Evolutionary conservation across 2,113 vertebrate species (phyloP).

Genomic region (Saguinus imperator): DNA sequence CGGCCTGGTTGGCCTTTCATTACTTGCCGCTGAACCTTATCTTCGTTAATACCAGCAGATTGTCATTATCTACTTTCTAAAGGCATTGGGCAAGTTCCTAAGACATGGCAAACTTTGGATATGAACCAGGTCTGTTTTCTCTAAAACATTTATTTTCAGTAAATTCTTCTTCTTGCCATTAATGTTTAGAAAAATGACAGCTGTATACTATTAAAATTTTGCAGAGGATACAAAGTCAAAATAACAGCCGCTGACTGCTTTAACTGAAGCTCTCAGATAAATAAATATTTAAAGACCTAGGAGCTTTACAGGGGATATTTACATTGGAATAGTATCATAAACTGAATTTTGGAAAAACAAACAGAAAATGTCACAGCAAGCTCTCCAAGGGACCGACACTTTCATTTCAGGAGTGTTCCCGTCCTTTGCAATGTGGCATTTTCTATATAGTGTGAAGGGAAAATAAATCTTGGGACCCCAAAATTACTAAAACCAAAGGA

Average conservation of each 20-base stretch:
- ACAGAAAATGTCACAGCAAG: not conserved
- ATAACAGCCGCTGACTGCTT: not conserved
- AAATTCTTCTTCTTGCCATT: not conserved
- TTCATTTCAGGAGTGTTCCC: not conserved
- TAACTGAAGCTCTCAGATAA: not conserved
- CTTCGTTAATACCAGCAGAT: not conserved
- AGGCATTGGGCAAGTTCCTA: not conserved
- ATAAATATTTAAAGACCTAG: slow-evolving; percentile 1
- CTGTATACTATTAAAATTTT: not conserved
- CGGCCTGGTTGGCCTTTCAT: too few species aligned
- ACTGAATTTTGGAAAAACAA: not conserved
- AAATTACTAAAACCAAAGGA: too few species aligned
- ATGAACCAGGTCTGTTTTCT: not conserved
- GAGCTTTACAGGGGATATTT: slow-evolving; percentile 25
- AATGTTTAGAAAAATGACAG: not conserved
- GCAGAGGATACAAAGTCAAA: slow-evolving; percentile 1
- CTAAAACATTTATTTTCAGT: slow-evolving; percentile 36
- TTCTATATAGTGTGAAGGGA: not conserved
- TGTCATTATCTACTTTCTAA: not conserved
- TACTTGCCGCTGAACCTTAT: not conserved
- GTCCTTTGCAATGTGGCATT: not conserved
- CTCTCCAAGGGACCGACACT: not conserved
- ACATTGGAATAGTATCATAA: not conserved
- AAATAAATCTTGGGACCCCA: too few species aligned
- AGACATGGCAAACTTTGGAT: not conserved